phyloP scores from a whole-genome alignment of 2,888 invertebrate genomes.

The Allolobophora icterica region DNA sequence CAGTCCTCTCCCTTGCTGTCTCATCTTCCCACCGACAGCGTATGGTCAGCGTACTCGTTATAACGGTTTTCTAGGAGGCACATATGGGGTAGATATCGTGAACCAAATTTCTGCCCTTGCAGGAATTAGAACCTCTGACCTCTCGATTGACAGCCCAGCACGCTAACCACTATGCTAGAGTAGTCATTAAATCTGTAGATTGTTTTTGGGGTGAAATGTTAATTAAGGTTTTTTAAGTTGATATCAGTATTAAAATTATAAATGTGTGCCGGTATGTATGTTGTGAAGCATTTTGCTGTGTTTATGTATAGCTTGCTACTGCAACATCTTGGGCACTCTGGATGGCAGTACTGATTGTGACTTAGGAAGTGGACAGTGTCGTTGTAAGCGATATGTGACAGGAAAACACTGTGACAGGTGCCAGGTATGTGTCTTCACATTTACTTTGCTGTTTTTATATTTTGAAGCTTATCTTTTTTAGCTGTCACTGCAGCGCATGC shows the following conservation, averaged over 20 bases:
- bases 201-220: background rate
- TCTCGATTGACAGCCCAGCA: too few relatives aligned
- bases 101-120: too few relatives aligned
- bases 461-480: background rate
- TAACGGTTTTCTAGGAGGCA: too few relatives aligned
- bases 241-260: background rate
- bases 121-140: too few relatives aligned
- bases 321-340: slow-evolving; percentile 85
- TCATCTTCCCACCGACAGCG: too few relatives aligned
- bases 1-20: too few relatives aligned
- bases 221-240: background rate
- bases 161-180: too few relatives aligned
- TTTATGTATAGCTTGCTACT: slow-evolving; percentile 78
- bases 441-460: background rate
- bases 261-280: too few relatives aligned
- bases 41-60: too few relatives aligned
- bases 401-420: slow-evolving; percentile 96
- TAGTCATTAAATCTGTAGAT: too few relatives aligned
- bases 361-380: slow-evolving; percentile 85
- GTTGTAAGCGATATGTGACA: slow-evolving; percentile 92
- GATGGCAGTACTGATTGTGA: slow-evolving; percentile 94
- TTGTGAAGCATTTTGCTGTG: slow-evolving; percentile 8
- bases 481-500: background rate
- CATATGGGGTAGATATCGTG: too few relatives aligned
- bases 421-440: slow-evolving; percentile 65